Conservation (phyloP, 2,113 vertebrate genomes). For the Aythya baeri region DNA sequence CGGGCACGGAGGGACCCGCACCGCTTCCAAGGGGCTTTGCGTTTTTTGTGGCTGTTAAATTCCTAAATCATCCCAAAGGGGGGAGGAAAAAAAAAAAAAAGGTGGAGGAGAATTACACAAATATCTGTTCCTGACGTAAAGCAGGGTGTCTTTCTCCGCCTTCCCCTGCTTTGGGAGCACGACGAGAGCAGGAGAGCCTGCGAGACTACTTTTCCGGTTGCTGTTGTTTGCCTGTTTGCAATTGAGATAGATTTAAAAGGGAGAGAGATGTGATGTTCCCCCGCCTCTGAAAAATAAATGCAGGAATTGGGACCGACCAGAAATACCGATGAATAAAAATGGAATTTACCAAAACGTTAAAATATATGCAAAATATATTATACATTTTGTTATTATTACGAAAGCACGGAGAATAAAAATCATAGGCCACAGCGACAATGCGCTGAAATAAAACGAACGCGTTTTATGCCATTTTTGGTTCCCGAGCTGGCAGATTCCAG, state of each 20-base stretch:
- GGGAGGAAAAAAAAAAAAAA: not conserved
- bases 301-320: not conserved
- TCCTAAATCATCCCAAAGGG: not conserved
- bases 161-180: not conserved
- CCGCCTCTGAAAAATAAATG: not conserved
- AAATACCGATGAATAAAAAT: not conserved
- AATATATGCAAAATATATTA: not conserved
- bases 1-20: not conserved
- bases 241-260: not conserved
- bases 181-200: not conserved
- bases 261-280: not conserved
- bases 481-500: not conserved
- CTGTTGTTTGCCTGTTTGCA: not conserved
- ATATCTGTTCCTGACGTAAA: not conserved
- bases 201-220: not conserved
- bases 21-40: slow-evolving; percentile 32
- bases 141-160: not conserved
- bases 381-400: not conserved
- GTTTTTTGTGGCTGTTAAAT: slow-evolving; percentile 35
- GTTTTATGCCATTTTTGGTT: not conserved
- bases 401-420: not conserved
- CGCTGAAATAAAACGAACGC: not conserved
- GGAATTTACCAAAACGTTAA: not conserved
- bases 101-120: not conserved
- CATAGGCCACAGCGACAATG: not conserved